Percentiles rank a stretch among this genome's conserved stretches.
Conservation (phyloP, 2,113 vertebrate genomes). For the Nycticorax nycticorax region DNA sequence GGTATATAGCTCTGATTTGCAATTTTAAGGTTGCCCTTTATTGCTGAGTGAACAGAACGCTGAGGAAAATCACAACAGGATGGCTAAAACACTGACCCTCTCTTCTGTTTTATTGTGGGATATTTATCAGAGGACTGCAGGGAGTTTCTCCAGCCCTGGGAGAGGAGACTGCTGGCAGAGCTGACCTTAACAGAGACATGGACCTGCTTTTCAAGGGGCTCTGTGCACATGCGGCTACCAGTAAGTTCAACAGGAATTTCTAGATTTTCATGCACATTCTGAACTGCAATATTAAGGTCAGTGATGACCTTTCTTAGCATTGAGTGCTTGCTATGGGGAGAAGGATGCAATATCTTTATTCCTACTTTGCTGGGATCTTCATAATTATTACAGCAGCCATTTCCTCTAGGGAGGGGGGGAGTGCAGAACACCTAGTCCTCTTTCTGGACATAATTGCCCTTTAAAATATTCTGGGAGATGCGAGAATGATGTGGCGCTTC, state of each 20-base stretch:
- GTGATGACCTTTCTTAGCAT: background rate
- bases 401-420: background rate
- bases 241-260: background rate
- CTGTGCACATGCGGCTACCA: background rate
- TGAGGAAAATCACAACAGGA: background rate
- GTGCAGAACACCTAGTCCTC: background rate
- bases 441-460: background rate
- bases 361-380: background rate
- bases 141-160: background rate
- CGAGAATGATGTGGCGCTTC: background rate
- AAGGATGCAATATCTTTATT: background rate
- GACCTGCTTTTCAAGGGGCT: background rate
- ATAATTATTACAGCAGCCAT: background rate
- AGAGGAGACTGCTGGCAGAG: background rate
- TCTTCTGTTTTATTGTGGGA: background rate
- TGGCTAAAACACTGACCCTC: accelerated
- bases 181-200: background rate
- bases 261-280: background rate
- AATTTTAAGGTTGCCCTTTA: background rate
- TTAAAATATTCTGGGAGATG: background rate
- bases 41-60: background rate
- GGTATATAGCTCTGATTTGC: background rate
- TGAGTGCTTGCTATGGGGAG: background rate
- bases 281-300: background rate
- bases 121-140: background rate